Evolutionary conservation across 2,888 invertebrate genomes (phyloP), one percentile per base, ranked within the genome.

Genomic region (Elysia crispata): DNA sequence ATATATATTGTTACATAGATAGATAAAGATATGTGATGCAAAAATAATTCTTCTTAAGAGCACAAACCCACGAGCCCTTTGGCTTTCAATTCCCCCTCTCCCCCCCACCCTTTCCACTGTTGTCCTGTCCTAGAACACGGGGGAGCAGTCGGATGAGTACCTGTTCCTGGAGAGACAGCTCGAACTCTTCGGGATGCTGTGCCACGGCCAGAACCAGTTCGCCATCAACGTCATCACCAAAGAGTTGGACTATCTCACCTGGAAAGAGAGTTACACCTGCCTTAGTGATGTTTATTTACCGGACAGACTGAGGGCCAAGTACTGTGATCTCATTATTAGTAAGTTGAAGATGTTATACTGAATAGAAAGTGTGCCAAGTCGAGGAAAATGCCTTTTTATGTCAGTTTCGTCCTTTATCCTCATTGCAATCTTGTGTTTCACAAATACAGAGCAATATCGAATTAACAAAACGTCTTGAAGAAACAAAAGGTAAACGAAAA

Each of bases 281-380:
- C 86, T 92, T 54, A 86, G 86, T 80, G 88, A 91, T 79, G 85
- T 86, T 31, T 76, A 86, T 25, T 82, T 92, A 8, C 91, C 91
- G 1, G 91, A 91, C 78, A 85, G 87, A 69, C 86, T 92, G 11
- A 82, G 91, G 0, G 91, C 92, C 54, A 90, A 89, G 81, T 92
- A 92, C 86, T 91, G 91, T 84, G 87, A 89, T 54, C 89, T 92
- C 18, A 91, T 92, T 81, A 91, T 90, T 70, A 89, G 91, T 91
- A 82, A 84, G 89, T 87, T n/a, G 1, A 54, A n/a, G 6, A 11
- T 13, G 25, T 25, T 54, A 50, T 73, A 15, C 13, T 11, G 25
- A 20, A n/a, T 25, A 64, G 20, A 11, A n/a, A n/a, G n/a, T n/a
- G n/a, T n/a, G n/a, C n/a, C n/a, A n/a, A n/a, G n/a, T n/a, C n/a